Conservation (phyloP, 2,113 vertebrate genomes). For the Seriola rivoliana region DNA sequence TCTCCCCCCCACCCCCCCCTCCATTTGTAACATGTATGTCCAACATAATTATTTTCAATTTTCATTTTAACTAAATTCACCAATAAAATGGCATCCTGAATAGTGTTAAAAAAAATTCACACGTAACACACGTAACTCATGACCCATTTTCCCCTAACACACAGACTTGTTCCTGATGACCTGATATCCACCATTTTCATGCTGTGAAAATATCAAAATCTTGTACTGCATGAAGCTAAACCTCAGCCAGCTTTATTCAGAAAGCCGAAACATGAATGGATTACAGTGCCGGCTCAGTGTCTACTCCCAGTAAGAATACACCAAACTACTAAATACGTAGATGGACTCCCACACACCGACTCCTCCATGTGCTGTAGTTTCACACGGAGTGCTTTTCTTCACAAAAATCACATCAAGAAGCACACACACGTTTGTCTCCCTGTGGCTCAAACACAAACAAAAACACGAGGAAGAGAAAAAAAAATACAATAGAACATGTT, state of each 20-base stretch:
- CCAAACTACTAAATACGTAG: slow-evolving; percentile 29
- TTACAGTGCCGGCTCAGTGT: slow-evolving; percentile 23
- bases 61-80: neutral
- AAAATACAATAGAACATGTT: neutral
- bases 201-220: slow-evolving; percentile 8
- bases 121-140: neutral
- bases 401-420: slow-evolving; percentile 1
- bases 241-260: slow-evolving; percentile 3
- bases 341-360: slow-evolving; percentile 31
- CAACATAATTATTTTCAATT: slow-evolving; percentile 12
- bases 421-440: neutral
- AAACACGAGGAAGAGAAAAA: neutral
- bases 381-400: neutral
- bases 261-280: slow-evolving; percentile 38
- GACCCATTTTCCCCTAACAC: slow-evolving; percentile 14
- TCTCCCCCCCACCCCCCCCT: no score
- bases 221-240: slow-evolving; percentile 1
- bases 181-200: neutral
- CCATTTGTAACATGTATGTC: slow-evolving; percentile 32
- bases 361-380: neutral
- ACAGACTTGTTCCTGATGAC: slow-evolving; percentile 16
- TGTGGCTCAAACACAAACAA: slow-evolving; percentile 12
- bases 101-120: neutral
- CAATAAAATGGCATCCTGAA: slow-evolving; percentile 1
- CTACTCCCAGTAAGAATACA: slow-evolving; percentile 14